Base-by-base conservation (phyloP, 2,113 vertebrate species). In the Anarrhichthys ocellatus region DNA sequence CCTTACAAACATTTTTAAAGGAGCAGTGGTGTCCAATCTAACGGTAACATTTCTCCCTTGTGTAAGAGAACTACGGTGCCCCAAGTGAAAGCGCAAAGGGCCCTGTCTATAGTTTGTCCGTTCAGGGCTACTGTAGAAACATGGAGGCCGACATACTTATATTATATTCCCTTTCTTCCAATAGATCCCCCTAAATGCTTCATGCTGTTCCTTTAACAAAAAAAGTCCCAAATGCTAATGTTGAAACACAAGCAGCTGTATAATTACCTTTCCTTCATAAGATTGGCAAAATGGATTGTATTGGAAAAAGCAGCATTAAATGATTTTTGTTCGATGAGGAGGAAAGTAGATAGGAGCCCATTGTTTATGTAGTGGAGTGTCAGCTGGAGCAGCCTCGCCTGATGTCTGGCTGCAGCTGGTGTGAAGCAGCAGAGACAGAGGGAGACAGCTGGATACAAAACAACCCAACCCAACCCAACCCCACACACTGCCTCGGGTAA, bases 401-500 rank as follows among this genome's bases (percentile, higher is more conserved):
- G 96, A 97, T 95, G 96, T 96, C 94, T 96, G 93, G 84, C 95
- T 94, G 90, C 97, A 99, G 97, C 97, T 98, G 97, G 95, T 81
- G 87, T 79, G 66, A 84, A 46, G 86, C 76, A 76, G 80, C 81
- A 44, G 75, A 92, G 91, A 93, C 65, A 36, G 88, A 81, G 70
- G 42, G 67, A 78, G 91, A 93, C 94, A 94, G 93, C 94, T 94
- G 94, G 92, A 92, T 78, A 36, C 42, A 75, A 84, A 85, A 78
- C 70, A 38, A 58, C n/a, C 1, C 27, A 0, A 18, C 61, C 20
- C 32, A 17, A 34, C 34, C 34, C 34, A 34, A 32, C 32, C 32
- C 32, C 18, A 36, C 29, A 10, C 34, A 0, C 69, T 32, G 64
- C 81, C 77, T 63, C 3, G 24, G 71, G 78, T 80, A 52, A 82